Evolutionary conservation across 2,888 invertebrate species (phyloP).

Genomic region (Drosophila pegasa): DNA sequence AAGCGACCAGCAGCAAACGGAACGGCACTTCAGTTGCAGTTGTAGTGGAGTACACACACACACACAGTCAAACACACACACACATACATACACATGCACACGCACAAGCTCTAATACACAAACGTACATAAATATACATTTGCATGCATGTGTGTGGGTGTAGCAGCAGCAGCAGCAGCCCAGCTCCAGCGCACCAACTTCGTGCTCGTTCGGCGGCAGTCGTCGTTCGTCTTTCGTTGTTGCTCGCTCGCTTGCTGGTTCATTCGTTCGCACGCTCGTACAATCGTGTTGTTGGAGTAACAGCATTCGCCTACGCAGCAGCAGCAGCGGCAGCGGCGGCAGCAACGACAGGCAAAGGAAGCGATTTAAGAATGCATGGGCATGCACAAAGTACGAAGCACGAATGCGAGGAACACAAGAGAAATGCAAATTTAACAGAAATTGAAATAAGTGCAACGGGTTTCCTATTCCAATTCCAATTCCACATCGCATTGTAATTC

Average conservation of each 20-base stretch:
- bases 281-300: slow-evolving; percentile 50
- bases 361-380: slow-evolving; percentile 64
- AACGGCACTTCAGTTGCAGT: slow-evolving; percentile 64
- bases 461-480: slow-evolving; percentile 39
- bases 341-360: slow-evolving; percentile 53
- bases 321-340: slow-evolving; percentile 24
- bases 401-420: slow-evolving; percentile 45
- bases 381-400: slow-evolving; percentile 54
- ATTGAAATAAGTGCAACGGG: slow-evolving; percentile 58
- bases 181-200: slow-evolving; percentile 62
- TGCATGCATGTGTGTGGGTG: slow-evolving; percentile 67
- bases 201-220: slow-evolving; percentile 52
- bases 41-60: slow-evolving; percentile 36
- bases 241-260: slow-evolving; percentile 37
- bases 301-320: slow-evolving; percentile 76
- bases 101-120: background rate
- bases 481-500: slow-evolving; percentile 34
- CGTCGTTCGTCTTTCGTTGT: slow-evolving; percentile 42
- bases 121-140: slow-evolving; percentile 37
- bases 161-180: slow-evolving; percentile 50
- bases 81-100: background rate
- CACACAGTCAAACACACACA: slow-evolving; percentile 2
- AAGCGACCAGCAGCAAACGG: slow-evolving; percentile 45
- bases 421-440: slow-evolving; percentile 59
- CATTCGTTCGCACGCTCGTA: slow-evolving; percentile 21